phyloP scores from a whole-genome alignment of 2,888 invertebrate genomes.

The Pseudolycoriella hygida region DNA sequence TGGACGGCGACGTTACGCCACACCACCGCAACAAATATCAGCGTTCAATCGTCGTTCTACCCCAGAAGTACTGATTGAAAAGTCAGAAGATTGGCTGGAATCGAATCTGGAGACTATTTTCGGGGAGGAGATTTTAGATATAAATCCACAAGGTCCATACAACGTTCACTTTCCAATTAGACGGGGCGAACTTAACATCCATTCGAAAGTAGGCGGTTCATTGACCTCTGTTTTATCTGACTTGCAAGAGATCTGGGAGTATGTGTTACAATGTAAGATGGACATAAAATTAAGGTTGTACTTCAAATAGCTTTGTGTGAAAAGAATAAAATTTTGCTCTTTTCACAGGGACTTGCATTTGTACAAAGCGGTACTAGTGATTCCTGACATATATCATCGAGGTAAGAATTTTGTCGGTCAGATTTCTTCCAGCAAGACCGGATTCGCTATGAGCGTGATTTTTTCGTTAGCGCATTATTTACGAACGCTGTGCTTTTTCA shows the following conservation, averaged over 20 bases:
- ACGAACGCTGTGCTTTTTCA: no score
- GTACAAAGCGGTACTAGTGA: constrained; percentile 72
- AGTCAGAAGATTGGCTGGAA: constrained; percentile 42
- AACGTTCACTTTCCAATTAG: constrained; percentile 82
- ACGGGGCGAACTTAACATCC: constrained; percentile 76
- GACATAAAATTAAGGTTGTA: constrained; percentile 43
- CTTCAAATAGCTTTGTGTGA: background rate
- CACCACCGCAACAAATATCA: constrained; percentile 77
- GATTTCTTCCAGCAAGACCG: no score
- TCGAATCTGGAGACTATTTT: constrained; percentile 58
- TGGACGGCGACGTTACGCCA: constrained; percentile 57
- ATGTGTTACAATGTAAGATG: constrained; percentile 57
- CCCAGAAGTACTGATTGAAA: constrained; percentile 44
- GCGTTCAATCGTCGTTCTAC: constrained; percentile 67
- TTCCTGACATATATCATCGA: constrained; percentile 80
- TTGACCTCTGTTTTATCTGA: constrained; percentile 68
- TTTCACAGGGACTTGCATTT: constrained; percentile 42
- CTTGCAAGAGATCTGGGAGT: constrained; percentile 75
- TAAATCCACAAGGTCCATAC: constrained; percentile 51
- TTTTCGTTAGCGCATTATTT: no score
- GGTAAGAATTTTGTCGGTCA: constrained; percentile 15
- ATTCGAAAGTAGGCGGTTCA: constrained; percentile 69
- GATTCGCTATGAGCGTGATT: no score
- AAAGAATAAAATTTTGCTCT: background rate
- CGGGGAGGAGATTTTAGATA: constrained; percentile 57